Evolutionary conservation across 2,888 invertebrate species (phyloP).

Genomic region (Branchinecta sandiegonensis): DNA sequence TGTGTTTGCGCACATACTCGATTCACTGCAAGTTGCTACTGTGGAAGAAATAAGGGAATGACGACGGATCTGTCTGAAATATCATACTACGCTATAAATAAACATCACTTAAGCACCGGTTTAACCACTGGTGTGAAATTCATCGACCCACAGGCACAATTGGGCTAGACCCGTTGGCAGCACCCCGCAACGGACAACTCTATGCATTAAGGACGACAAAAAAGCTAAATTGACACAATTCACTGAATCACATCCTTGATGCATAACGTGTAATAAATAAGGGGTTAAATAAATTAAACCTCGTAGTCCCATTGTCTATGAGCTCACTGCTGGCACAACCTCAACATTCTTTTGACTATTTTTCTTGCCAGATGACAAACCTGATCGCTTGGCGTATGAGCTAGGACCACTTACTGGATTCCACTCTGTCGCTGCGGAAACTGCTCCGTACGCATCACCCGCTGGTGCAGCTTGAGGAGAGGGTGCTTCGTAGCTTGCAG

Average conservation of each 20-base stretch:
- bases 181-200: not conserved
- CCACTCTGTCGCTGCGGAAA: not conserved
- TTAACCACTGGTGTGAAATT: too few relatives aligned
- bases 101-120: too few relatives aligned
- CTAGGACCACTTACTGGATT: conserved; percentile 11
- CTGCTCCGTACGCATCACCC: not conserved
- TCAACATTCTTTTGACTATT: conserved; percentile 10
- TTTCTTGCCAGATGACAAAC: not conserved
- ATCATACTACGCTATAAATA: too few relatives aligned
- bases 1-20: too few relatives aligned
- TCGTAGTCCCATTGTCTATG: not conserved
- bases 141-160: not conserved
- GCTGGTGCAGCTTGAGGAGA: conserved; percentile 7
- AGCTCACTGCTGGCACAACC: not conserved
- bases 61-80: too few relatives aligned
- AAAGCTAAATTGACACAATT: too few relatives aligned
- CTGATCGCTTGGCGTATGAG: not conserved
- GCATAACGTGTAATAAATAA: conserved; percentile 5
- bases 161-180: conserved; percentile 12
- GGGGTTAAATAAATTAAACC: too few relatives aligned
- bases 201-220: not conserved
- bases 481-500: conserved; percentile 20
- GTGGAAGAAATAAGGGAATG: too few relatives aligned
- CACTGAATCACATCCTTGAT: conserved; percentile 9
- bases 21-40: too few relatives aligned